Evolutionary conservation across 2,888 invertebrate genomes (phyloP), one percentile per base, ranked within the genome.

Genomic region (Rhynchonema sp.): DNA sequence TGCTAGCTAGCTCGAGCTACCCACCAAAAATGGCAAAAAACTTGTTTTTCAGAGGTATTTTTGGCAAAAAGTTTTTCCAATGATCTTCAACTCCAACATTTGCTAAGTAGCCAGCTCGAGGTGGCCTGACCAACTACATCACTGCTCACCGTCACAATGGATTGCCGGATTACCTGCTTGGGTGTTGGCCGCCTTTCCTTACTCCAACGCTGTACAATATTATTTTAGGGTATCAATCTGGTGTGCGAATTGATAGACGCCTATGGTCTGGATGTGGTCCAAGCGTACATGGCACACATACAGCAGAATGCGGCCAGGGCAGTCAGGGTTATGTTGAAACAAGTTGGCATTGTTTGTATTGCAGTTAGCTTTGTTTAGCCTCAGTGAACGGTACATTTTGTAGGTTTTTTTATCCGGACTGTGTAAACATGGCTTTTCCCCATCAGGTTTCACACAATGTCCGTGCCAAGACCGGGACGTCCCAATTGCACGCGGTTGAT

Each of bases 201-300:
- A n/a, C n/a, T n/a, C n/a, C n/a, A 17, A 38, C 38, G 38, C 17
- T 38, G 9, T 38, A 17, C 17, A 17, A 13, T 38, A 17, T 17
- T 13, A 38, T 61, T 66, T 53, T 46, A 76, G 74, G 78, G 79
- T 20, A 76, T 78, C 60, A 81, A 82, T 64, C 77, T 98, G 62
- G 89, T 98, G 0, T 80, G 81, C 0, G 91, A 92, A 72, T 76
- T 98, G 63, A 94, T 98, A 63, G 83, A 84, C 60, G 81, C 83
- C 63, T 98, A 98, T 74, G 82, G 87, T 0, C 76, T 98, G 55
- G 81, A 83, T 13, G 90, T 94, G 1, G 91, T 98, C 0, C 92
- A 94, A 73, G 88, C 91, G 0, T 99, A 99, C 74, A 98, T 98
- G 98, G 78, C 79, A 13, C 85, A 94, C 70, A 96, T 98, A 70